phyloP scores from a whole-genome alignment of 2,888 invertebrate genomes.

The Neuroscelio doddi region DNA sequence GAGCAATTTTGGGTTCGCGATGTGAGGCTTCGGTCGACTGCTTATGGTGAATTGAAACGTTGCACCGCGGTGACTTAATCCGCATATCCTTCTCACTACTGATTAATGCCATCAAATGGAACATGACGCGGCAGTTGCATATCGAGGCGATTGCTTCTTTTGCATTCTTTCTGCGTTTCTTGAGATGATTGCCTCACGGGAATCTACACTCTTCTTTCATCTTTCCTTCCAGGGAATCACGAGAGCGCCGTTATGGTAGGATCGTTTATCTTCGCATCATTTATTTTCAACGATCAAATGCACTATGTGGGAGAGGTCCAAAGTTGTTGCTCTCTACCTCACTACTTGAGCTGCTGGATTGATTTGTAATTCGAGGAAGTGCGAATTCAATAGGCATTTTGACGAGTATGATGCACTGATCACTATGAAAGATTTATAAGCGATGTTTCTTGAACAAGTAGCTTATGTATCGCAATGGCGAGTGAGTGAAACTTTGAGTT shows the following conservation, averaged over 20 bases:
- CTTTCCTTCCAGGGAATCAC: conserved; percentile 32
- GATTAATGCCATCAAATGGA: conserved; percentile 50
- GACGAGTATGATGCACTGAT: too few relatives aligned
- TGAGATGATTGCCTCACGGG: conserved; percentile 39
- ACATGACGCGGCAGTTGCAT: conserved; percentile 41
- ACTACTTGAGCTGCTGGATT: conserved; percentile 5
- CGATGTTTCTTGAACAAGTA: too few relatives aligned
- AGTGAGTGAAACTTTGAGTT: too few relatives aligned
- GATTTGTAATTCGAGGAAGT: conserved; percentile 30
- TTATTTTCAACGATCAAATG: conserved; percentile 28
- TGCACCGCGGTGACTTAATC: conserved; percentile 45
- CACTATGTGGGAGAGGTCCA: conserved; percentile 14
- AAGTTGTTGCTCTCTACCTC: conserved; percentile 4
- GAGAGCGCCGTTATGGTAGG: conserved; percentile 41
- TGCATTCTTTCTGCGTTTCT: conserved; percentile 1
- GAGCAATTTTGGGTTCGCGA: too few relatives aligned
- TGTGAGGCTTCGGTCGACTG: too few relatives aligned
- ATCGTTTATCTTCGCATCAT: conserved; percentile 37
- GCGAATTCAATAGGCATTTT: background rate
- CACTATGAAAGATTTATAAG: too few relatives aligned
- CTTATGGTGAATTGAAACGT: conserved; percentile 52
- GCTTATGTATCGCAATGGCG: too few relatives aligned
- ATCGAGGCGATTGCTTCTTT: conserved; percentile 17
- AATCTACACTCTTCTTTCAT: conserved; percentile 37
- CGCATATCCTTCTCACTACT: conserved; percentile 40